Evolutionary conservation across 2,113 vertebrate species (phyloP).

Genomic region (Oophaga pumilio): DNA sequence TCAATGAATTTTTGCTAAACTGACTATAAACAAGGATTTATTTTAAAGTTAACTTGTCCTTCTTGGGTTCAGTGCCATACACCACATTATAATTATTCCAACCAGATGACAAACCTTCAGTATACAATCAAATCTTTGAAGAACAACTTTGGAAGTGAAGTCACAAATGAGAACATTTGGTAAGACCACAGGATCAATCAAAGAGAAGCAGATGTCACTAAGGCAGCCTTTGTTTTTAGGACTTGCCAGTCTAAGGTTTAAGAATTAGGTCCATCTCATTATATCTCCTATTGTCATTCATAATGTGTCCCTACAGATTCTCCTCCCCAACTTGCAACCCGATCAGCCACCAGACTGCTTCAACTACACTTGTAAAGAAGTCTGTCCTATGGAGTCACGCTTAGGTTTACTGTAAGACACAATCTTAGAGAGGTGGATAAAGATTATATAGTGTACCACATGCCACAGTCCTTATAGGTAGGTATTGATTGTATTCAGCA

Average conservation of each 20-base stretch:
- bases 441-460: neutral
- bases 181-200: slow-evolving; percentile 65
- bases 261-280: slow-evolving; percentile 71
- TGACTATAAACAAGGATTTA: neutral
- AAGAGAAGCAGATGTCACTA: slow-evolving; percentile 80
- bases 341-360: slow-evolving; percentile 58
- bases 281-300: slow-evolving; percentile 82
- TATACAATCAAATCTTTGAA: slow-evolving; percentile 7
- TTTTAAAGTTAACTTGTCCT: neutral
- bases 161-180: slow-evolving; percentile 72
- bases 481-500: neutral
- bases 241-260: slow-evolving; percentile 61
- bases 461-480: neutral
- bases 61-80: neutral
- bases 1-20: neutral
- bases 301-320: slow-evolving; percentile 68
- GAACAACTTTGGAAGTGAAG: slow-evolving; percentile 38
- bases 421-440: slow-evolving; percentile 7
- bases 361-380: slow-evolving; percentile 53
- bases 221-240: slow-evolving; percentile 71
- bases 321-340: slow-evolving; percentile 56
- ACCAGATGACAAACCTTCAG: neutral
- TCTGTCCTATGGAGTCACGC: neutral
- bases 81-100: neutral
- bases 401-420: slow-evolving; percentile 1